phyloP scores from a whole-genome alignment of 2,113 vertebrate species.

The Mus musculus region DNA sequence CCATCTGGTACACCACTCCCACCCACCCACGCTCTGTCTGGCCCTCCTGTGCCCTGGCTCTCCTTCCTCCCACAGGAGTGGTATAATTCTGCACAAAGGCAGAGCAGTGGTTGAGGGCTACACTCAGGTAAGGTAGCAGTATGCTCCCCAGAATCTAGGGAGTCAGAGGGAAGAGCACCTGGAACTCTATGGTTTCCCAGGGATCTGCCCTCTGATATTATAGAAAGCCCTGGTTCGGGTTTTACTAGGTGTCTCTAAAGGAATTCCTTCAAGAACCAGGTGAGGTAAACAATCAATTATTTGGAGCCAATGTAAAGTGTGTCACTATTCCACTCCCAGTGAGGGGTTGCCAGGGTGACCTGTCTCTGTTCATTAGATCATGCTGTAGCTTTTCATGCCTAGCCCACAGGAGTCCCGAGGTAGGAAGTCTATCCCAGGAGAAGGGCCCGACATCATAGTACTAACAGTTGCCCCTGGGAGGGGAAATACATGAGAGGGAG shows the following conservation, averaged over 20 bases:
- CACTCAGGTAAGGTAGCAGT: not conserved
- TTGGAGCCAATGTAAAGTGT: not conserved
- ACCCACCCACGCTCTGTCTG: constrained; percentile 42
- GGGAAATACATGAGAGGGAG: not conserved
- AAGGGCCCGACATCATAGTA: not conserved
- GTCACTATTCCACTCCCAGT: not conserved
- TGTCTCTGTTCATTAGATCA: not conserved
- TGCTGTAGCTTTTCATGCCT: not conserved
- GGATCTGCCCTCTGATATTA: not conserved
- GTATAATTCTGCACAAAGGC: not conserved
- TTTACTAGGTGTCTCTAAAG: not conserved
- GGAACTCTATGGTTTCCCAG: not conserved
- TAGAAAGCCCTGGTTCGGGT: not conserved
- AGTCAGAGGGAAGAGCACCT: not conserved
- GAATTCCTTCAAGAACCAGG: not conserved
- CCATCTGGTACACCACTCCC: constrained; percentile 22
- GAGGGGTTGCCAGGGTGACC: not conserved
- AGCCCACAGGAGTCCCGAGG: not conserved
- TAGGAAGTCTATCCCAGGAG: not conserved
- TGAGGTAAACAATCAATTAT: not conserved
- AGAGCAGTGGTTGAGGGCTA: not conserved
- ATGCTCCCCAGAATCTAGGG: not conserved
- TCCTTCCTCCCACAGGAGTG: not conserved
- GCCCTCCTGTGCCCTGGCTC: constrained; percentile 5
- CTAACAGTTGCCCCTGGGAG: not conserved